Evolutionary conservation across 2,113 vertebrate genomes (phyloP), one percentile per base, ranked within the genome.

Genomic region (Passer montanus): DNA sequence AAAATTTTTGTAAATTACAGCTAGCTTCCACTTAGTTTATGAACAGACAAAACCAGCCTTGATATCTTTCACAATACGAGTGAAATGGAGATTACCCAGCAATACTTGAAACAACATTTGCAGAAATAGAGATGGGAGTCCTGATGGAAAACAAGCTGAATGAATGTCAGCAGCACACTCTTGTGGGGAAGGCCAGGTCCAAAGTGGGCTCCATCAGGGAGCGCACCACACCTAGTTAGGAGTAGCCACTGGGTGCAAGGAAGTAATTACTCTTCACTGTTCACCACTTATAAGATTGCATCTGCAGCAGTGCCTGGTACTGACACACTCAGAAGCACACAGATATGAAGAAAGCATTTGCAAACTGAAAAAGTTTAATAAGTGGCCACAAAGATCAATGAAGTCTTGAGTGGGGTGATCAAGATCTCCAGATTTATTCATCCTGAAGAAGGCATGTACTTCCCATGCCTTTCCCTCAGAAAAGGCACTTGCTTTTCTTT

Each of bases 341-440:
- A 59, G 30, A 15, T 35, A 60, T 0, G 3, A 86, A 33, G 30
- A 70, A 89, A 50, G 1, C 11, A 37, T 37, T 39, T 50, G 14
- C 3, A 76, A 62, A 50, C 19, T 46, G 41, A 13, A 55, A 7
- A 53, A 15, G 3, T 41, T 52, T 43, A 60, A 30, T 3, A 60
- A 46, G 37, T 15, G 11, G 8, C 15, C 12, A 50, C 56, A 69
- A 66, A 77, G 5, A 19, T 59, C n/a, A 1, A 11, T 77, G 18
- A 69, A 26, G 14, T 0, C 7, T 60, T 77, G 13, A 33, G 31
- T 23, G 5, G 27, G 9, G 7, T 70, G 10, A 64, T 6, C 0
- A 0, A 58, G 31, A 53, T 6, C 5, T 60, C n/a, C 15, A 7
- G 3, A 2, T 73, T 74, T 56, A 53, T 37, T 64, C 9, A 31